phyloP scores from a whole-genome alignment of 1,140 invertebrate genomes.

The Lepidurus apus region DNA sequence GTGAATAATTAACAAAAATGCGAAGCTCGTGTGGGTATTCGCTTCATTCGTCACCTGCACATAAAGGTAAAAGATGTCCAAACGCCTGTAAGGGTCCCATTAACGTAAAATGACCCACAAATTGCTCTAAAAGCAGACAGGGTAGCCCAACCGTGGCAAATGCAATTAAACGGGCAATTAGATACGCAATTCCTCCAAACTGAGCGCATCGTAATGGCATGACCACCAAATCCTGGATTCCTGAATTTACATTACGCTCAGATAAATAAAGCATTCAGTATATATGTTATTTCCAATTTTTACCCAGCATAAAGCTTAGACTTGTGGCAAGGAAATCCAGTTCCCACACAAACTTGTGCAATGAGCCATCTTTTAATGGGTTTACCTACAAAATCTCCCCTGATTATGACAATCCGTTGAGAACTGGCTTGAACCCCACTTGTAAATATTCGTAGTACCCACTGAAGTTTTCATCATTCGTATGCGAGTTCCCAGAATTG shows the following conservation, averaged over 20 bases:
- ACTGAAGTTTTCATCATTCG: no score
- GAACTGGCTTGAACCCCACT: no score
- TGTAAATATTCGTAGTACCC: no score
- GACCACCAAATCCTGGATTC: neutral
- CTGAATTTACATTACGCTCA: neutral
- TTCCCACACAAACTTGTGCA: neutral
- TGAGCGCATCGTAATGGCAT: constrained; percentile 5
- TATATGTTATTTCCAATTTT: neutral
- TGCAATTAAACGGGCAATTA: constrained; percentile 25
- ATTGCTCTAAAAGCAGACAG: constrained; percentile 26
- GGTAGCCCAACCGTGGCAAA: neutral
- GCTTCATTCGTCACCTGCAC: neutral
- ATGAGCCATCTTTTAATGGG: neutral
- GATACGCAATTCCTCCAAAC: constrained; percentile 27
- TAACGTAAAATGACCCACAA: constrained; percentile 25
- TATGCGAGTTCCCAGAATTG: no score
- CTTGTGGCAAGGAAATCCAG: constrained; percentile 2
- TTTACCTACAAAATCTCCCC: neutral
- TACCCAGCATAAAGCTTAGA: constrained; percentile 5
- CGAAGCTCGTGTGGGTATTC: neutral
- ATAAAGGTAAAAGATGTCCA: neutral
- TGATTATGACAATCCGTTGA: no score
- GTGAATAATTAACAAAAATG: no score
- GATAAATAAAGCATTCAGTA: neutral
- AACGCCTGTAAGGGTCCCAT: constrained; percentile 16